Evolutionary conservation across 2,888 invertebrate species (phyloP), one percentile per base, ranked within the genome.

Genomic region (Rhagonycha lutea): DNA sequence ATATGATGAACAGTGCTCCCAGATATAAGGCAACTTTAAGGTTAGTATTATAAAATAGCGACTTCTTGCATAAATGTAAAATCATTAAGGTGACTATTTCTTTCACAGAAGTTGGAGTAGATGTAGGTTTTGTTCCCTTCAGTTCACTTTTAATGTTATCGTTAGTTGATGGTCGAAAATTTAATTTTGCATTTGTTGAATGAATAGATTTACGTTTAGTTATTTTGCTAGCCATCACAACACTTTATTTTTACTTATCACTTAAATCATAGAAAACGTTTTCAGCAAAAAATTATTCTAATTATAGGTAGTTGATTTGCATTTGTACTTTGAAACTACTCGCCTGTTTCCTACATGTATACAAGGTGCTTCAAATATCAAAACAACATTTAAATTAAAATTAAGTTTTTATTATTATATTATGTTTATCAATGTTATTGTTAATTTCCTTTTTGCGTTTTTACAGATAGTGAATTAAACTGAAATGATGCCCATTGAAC

Each of bases 11-110:
- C 78, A 98, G 90, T 79, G 93, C 91, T 80, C 93, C 93, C 83
- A 96, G 89, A 88, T 98, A 98, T 47, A 96, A 89, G 10, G 93
- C 94, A 84, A 98, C 94, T 90, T 96, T 96, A 77, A 95, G 91
- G 86, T 94, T 93, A 26, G 94, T 94, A 85, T 97, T 94, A 83
- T 95, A 93, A 86, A 98, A 95, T 76, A 98, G 90, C 11, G 95
- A 91, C 88, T 95, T 96, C 87, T 96, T 95, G 88, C 97, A 98
- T 76, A 96, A 87, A 86, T 96, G 95, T 87, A 98, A 91, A 63
- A 97, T 89, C 90, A 97, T 94, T 87, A 96, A 91, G 29, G 94
- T 89, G 61, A 97, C 88, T 73, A 97, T 92, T 88, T 96, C 94
- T 80, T 92, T 91, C 63, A 98, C 90, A 28, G 96, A 94, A 10